Evolutionary conservation across 2,888 invertebrate genomes (phyloP), one percentile per base, ranked within the genome.

Genomic region (Drosophila rellima): DNA sequence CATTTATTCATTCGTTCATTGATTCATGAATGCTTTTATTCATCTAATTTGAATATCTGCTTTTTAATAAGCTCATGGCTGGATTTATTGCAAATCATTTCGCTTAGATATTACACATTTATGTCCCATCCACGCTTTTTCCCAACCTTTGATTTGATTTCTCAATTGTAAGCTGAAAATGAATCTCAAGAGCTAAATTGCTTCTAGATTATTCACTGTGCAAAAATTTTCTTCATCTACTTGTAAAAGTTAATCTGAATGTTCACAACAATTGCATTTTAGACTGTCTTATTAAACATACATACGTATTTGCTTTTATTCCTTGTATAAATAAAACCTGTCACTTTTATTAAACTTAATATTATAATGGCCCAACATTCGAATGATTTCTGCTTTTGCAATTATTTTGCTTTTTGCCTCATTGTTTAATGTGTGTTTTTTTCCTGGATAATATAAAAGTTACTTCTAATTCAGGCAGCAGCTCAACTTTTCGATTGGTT

Each of bases 21-120:
- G 60, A 69, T 69, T 60, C 52, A 48, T 42, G 42, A 61, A 52
- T 23, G 68, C 70, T 48, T 69, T 61, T 70, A 54, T 69, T 60
- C 44, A 60, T 60, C 55, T 67, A 18, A 67, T 50, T 67, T 55
- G 33, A 63, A 57, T 50, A 63, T 42, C 62, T 40, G 56, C 13
- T 56, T 56, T 56, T 56, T 35, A 56, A 56, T 56, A 45, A 56
- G 56, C 55, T 56, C 55, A 56, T 35, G 26, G 44, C 56, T 56
- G 33, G 23, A 56, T 35, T 56, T 56, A 56, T 44, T 56, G 55
- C 23, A 45, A 45, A 56, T 44, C 33, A 23, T 45, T 45, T 35
- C 26, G 33, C 17, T 55, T 35, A 17, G 5, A 44, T 45, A 45
- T 26, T 17, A 35, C 17, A 42, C 20, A 35, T 18, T 48, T 6